phyloP scores from a whole-genome alignment of 2,113 vertebrate species.

The Hemichromis elongatus region DNA sequence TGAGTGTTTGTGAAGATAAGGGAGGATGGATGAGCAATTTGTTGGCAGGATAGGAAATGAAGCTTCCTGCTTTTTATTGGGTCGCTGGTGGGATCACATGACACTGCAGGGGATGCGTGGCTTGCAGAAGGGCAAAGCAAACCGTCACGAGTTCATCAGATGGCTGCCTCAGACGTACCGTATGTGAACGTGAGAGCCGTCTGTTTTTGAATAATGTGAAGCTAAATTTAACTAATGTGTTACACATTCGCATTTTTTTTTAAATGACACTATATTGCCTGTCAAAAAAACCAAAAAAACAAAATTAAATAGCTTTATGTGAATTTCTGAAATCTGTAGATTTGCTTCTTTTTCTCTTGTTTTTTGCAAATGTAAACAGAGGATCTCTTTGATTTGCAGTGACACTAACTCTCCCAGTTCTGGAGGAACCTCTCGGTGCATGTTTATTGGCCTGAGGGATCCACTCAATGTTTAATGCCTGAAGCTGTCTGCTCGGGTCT shows the following conservation, averaged over 20 bases:
- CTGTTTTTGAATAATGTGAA: neutral
- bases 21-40: conserved; percentile 45
- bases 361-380: neutral
- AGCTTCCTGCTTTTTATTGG: conserved; percentile 65
- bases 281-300: neutral
- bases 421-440: neutral
- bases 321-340: neutral
- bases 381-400: neutral
- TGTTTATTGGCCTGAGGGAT: neutral
- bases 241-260: neutral
- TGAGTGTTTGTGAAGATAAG: conserved; percentile 39
- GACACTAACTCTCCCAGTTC: accelerated
- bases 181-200: neutral
- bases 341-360: neutral
- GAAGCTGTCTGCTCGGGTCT: neutral
- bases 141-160: conserved; percentile 7
- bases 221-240: neutral
- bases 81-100: conserved; percentile 42
- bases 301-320: neutral
- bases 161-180: neutral
- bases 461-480: neutral
- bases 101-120: conserved; percentile 24
- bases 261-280: neutral
- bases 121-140: conserved; percentile 14
- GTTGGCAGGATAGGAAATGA: conserved; percentile 63